Evolutionary conservation across 2,797 vertebrate species (phyloP).

Genomic region (Gallirallus australis): DNA sequence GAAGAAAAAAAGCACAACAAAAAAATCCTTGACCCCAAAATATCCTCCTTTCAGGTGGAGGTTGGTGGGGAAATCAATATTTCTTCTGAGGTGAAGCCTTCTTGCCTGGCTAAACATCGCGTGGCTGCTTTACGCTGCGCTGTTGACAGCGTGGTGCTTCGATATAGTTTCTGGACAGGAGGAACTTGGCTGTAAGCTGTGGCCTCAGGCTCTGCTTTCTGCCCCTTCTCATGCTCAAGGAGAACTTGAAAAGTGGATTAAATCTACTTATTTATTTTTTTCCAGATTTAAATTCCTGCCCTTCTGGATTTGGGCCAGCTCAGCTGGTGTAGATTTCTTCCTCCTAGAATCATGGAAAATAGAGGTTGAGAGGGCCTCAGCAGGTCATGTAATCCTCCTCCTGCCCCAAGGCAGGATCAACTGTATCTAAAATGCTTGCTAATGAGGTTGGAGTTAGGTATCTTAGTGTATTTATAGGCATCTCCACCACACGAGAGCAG

Average conservation of each 20-base stretch:
- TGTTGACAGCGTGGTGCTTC: neutral
- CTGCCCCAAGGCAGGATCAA: slow-evolving; percentile 61
- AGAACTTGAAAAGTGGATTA: slow-evolving; percentile 34
- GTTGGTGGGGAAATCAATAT: neutral
- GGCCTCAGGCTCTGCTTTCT: neutral
- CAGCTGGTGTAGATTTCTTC: slow-evolving; percentile 59
- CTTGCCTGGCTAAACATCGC: neutral
- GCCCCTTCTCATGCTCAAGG: neutral
- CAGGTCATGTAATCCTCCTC: slow-evolving; percentile 69
- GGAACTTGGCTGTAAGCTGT: neutral
- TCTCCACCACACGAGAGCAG: neutral
- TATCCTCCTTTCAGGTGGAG: neutral
- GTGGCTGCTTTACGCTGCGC: neutral
- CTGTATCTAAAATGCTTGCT: slow-evolving; percentile 68
- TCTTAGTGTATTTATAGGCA: slow-evolving; percentile 62
- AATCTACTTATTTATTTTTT: neutral
- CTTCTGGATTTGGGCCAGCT: slow-evolving; percentile 10
- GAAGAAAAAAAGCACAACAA: neutral
- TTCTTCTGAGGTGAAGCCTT: neutral
- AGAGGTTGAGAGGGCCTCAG: slow-evolving; percentile 41
- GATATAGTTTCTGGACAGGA: neutral
- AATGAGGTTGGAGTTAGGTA: slow-evolving; percentile 58
- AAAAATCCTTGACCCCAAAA: neutral
- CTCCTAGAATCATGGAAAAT: slow-evolving; percentile 67
- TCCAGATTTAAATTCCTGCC: slow-evolving; percentile 56